Base-by-base conservation (phyloP, 2,888 invertebrate genomes). In the Agrotis clavis region DNA sequence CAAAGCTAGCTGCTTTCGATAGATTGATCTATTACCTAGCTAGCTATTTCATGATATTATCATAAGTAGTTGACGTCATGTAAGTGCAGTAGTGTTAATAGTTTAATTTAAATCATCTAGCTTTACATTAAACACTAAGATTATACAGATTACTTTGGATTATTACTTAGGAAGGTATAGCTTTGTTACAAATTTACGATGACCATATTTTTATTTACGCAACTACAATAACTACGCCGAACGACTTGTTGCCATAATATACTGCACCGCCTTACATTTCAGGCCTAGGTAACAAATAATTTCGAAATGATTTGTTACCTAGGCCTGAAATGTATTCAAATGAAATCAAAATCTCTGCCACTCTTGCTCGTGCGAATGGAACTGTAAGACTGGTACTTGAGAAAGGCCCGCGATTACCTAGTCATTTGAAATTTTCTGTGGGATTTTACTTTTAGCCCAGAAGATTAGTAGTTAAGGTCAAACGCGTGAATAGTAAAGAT, bases 41-140 rank as follows among this genome's bases (percentile, higher is more conserved):
- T 41, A 19, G 30, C 41, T 21, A 18, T 41, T 14, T 30, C n/a
- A 61, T 80, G 76, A 74, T 61, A 64, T 81, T 81, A 68, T 68
- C n/a, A n/a, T 25, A 25, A 25, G 25, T 25, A 64, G 41, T 16
- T 60, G 63, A 11, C 63, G 53, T 71, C 77, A 71, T 61, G 56
- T 77, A 48, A 54, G 19, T 19, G 54, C 21, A n/a, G 30, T n/a
- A 45, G 13, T 45, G 21, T 41, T 70, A 63, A 66, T 59, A 60
- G 70, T 63, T 64, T 41, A 51, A 54, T 64, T 79, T 48, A 41
- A 41, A 41, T 41, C 25, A 65, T 51, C 57, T 67, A 61, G 41
- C 21, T 45, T 60, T 25, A 56, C 63, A 48, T 81, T 66, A 45
- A 77, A 67, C 50, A 67, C 25, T 25, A 25, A 25, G 25, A 25